Percentiles rank a stretch among this genome's conserved stretches.
Conservation (phyloP, 2,888 invertebrate species). For the Microctonus brassicae region DNA sequence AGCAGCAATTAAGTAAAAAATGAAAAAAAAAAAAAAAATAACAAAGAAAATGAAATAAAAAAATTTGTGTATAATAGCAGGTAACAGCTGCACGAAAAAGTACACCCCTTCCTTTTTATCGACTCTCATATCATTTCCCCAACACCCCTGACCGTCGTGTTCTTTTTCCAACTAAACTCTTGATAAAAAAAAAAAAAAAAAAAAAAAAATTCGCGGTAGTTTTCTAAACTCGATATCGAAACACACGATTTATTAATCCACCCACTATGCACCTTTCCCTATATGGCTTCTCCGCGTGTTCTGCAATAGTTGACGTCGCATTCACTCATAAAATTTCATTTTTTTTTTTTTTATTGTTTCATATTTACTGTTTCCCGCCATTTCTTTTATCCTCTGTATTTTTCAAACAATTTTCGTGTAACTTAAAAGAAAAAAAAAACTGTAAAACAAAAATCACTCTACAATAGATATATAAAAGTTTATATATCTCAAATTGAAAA, state of each 20-base stretch:
- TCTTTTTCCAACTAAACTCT: background rate
- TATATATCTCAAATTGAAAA: background rate
- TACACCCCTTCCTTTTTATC: background rate
- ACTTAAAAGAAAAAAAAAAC: background rate
- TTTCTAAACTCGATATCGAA: constrained; percentile 7
- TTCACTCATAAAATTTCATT: constrained; percentile 18
- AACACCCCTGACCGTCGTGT: too few species aligned
- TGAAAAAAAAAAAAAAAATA: background rate
- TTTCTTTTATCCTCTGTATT: background rate
- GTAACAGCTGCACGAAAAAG: background rate
- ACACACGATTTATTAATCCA: constrained; percentile 31
- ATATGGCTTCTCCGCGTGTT: background rate
- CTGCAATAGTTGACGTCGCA: constrained; percentile 4
- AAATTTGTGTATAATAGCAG: background rate
- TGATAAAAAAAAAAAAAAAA: background rate
- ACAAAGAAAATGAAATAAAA: background rate
- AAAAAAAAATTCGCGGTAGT: background rate
- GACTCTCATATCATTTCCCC: background rate
- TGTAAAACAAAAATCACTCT: background rate
- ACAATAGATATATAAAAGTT: background rate
- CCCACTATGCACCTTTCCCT: background rate
- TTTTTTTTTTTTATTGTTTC: background rate
- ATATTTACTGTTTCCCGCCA: background rate
- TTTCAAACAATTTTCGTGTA: background rate
- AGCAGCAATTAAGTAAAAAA: background rate